Base-by-base conservation (phyloP, 1,140 invertebrate species). In the Elymnias hypermnestra region DNA sequence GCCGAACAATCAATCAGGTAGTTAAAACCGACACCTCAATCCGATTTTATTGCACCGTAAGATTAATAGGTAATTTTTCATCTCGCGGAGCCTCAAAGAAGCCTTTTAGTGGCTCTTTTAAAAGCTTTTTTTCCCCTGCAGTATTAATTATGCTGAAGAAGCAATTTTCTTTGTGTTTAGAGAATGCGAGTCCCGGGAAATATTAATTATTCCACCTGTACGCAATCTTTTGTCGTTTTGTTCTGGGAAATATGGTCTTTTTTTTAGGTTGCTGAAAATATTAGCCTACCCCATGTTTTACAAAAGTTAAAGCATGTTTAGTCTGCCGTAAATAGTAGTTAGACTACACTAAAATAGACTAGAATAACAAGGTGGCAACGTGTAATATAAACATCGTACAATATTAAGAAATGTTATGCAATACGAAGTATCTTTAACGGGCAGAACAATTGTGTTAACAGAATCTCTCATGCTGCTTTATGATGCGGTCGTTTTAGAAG, bases 151-250 rank as follows among this genome's bases (percentile, higher is more conserved):
- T 40, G 45, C 22, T 31, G 22, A 36, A 46, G 35, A 38, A 38
- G 35, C 43, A 46, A 46, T 46, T 45, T 46, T 43, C 47, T 43
- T 50, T 50, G 47, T 42, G 17, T 28, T 46, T 28, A 38, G 22
- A 46, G 25, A 28, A 37, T n/a, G 13, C 19, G 21, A n/a, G 13
- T 3, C 13, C 8, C n/a, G 29, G 18, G 26, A 42, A 31, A 43
- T 38, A 46, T 38, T 46, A 38, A 46, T 31, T 33, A 43, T 38
- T 46, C 43, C 35, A 38, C 35, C 33, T 46, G 43, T 38, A 17
- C 8, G 15, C 3, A 17, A 3, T 7, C 15, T 33, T 33, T 33
- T 33, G 31, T 17, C 13, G 31, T 6, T 29, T 17, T 33, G 31
- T 33, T 33, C n/a, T 9, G 4, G 26, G 26, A 4, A 12, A 13